These are phyloP conservation scores for Calameuta idolon DNA, from an alignment of 2,888 invertebrate species.

Conservation along the genomic window DNA sequence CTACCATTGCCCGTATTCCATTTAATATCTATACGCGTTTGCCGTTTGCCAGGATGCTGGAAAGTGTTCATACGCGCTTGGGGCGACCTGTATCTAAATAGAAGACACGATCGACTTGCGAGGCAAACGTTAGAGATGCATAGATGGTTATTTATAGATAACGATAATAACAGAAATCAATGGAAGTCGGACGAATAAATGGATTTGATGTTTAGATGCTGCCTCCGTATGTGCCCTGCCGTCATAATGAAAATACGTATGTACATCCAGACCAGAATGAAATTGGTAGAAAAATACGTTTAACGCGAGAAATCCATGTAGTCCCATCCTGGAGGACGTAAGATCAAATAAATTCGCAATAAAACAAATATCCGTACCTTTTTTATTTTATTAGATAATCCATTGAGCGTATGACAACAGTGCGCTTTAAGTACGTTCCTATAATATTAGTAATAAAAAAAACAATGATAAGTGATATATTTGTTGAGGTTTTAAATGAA, in stretches of 20 bases:
- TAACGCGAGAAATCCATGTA: slow-evolving; percentile 33
- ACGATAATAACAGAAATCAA: slow-evolving; percentile 21
- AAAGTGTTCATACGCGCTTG: slow-evolving; percentile 44
- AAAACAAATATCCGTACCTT: slow-evolving; percentile 31
- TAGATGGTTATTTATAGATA: slow-evolving; percentile 19
- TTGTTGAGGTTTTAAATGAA: neutral
- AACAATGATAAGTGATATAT: neutral
- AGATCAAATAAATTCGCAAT: slow-evolving; percentile 46
- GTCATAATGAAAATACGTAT: slow-evolving; percentile 34
- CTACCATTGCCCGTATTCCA: neutral
- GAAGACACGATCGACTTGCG: neutral
- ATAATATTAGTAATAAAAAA: neutral
- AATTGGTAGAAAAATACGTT: neutral
- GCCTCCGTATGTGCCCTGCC: slow-evolving; percentile 48
- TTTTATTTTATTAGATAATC: slow-evolving; percentile 1
- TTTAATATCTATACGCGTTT: slow-evolving; percentile 13
- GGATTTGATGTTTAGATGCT: slow-evolving; percentile 58
- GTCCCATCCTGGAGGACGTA: slow-evolving; percentile 37
- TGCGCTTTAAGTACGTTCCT: neutral
- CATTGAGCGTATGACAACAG: neutral
- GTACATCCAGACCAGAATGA: neutral
- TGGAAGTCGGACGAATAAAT: slow-evolving; percentile 50
- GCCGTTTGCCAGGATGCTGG: slow-evolving; percentile 32
- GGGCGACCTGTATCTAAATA: neutral
- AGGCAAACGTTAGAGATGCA: neutral